Base-by-base conservation (phyloP, 2,888 invertebrate genomes). In the Phengaris alcon region DNA sequence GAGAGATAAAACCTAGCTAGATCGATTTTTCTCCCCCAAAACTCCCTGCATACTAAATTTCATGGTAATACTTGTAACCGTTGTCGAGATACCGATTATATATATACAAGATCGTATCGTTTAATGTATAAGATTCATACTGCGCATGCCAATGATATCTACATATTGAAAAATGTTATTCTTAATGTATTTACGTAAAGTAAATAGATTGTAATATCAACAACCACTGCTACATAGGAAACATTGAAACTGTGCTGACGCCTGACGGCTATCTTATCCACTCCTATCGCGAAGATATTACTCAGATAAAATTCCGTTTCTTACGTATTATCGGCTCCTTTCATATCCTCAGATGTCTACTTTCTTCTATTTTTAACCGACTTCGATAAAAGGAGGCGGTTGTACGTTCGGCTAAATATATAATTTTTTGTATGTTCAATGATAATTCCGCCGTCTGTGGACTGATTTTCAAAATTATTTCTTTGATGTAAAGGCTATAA, bases 181-280 rank as follows among this genome's bases (percentile, higher is more conserved):
- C 15, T n/a, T 59, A 35, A 35, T 3, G 59, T 22, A 22, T 59
- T 64, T 64, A 35, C 35, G 5, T 35, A 6, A 35, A 4, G 64
- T 52, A 64, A 35, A 64, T 64, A 22, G 35, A 64, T 6, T 35
- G 35, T 35, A 2, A 35, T 35, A 64, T 35, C 64, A 64, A 64
- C 44, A 64, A 64, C 35, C 12, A 64, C 35, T 10, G 46, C 3
- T 44, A 54, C 54, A 52, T 48, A 52, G 35, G 6, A 44, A 70
- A 72, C 54, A 70, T 51, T 48, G 35, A 35, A 72, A 72, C 52
- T 54, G 52, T 35, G 72, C 46, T 44, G 68, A 22, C 72, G 22
- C 54, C 54, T 72, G 68, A 22, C 72, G 22, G 72, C 54, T 72
- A 72, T 72, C 72, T 72, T 72, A 72, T 72, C 72, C 72, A 54